phyloP scores from a whole-genome alignment of 1,140 invertebrate genomes.

The Saccostrea glomerata region DNA sequence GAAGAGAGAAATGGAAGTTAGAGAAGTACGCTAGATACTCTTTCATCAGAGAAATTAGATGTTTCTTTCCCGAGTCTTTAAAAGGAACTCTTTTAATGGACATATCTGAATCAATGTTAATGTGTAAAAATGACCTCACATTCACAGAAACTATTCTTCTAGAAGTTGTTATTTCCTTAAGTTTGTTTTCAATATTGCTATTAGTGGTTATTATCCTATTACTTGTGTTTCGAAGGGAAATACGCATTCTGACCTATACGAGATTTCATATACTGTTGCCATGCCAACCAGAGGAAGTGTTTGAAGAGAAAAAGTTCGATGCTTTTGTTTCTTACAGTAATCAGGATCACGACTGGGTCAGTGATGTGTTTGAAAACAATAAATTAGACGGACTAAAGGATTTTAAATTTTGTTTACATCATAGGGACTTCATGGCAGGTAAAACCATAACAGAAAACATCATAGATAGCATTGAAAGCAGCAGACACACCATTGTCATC shows the following conservation, averaged over 20 bases:
- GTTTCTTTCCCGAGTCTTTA: conserved; percentile 50
- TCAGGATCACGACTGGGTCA: conserved; percentile 63
- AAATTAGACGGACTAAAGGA: conserved; percentile 24
- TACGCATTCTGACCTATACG: conserved; percentile 71
- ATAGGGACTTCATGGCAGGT: conserved; percentile 72
- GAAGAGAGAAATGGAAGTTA: conserved; percentile 34
- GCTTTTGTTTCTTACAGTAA: conserved; percentile 67
- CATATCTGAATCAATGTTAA: conserved; percentile 44
- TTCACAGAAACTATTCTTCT: conserved; percentile 27
- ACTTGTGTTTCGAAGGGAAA: conserved; percentile 65
- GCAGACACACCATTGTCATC: conserved; percentile 93
- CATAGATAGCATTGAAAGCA: conserved; percentile 93
- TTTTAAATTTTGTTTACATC: conserved; percentile 73
- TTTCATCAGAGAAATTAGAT: conserved; percentile 58
- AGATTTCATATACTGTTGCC: conserved; percentile 69
- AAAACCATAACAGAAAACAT: conserved; percentile 89
- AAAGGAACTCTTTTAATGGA: conserved; percentile 48
- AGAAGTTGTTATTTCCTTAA: conserved; percentile 58
- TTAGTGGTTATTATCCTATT: conserved; percentile 55
- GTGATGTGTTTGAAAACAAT: conserved; percentile 53
- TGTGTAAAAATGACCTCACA: conserved; percentile 39
- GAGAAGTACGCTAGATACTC: conserved; percentile 54
- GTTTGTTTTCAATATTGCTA: conserved; percentile 56
- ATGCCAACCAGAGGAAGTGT: conserved; percentile 59
- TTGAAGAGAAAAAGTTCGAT: conserved; percentile 65